These are phyloP conservation scores for Hylia prasina DNA, from an alignment of 2,113 vertebrate genomes.

Conservation along the genomic window DNA sequence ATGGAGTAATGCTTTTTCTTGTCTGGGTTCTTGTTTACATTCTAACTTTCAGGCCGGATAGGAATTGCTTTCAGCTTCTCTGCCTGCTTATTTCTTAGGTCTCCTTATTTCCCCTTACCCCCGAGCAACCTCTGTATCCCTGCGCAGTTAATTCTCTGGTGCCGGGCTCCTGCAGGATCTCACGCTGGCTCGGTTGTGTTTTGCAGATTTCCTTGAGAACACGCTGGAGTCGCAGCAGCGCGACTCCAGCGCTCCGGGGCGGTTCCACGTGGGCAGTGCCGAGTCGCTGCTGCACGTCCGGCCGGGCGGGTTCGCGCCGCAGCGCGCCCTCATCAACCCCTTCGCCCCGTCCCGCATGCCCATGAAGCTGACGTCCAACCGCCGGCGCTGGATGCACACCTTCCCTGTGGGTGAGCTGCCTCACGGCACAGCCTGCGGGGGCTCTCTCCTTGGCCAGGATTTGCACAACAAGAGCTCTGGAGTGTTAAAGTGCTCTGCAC, in stretches of 20 bases:
- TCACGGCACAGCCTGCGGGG: accelerated
- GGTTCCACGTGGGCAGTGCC: constrained; percentile 94
- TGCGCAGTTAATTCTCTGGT: neutral
- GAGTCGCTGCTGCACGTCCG: constrained; percentile 91
- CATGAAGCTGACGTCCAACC: constrained; percentile 96
- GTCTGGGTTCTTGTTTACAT: neutral
- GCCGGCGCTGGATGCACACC: constrained; percentile 97
- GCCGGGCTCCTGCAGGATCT: neutral
- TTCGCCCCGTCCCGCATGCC: constrained; percentile 97
- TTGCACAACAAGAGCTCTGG: neutral
- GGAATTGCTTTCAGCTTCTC: neutral
- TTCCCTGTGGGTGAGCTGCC: constrained; percentile 87
- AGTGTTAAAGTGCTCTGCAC: neutral
- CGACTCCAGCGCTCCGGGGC: constrained; percentile 90
- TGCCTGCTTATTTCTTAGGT: neutral
- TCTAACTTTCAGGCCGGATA: neutral
- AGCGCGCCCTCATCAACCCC: constrained; percentile 95
- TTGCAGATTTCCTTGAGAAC: constrained; percentile 83
- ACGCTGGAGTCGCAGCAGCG: constrained; percentile 87
- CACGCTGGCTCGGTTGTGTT: neutral
- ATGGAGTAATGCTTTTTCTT: neutral
- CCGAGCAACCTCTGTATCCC: neutral
- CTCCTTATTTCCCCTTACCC: neutral
- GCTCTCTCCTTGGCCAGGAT: neutral
- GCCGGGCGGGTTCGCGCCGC: constrained; percentile 84